Percentiles rank a stretch among this genome's conserved stretches.
These are phyloP conservation scores for Triplophysa bombifrons DNA, from an alignment of 2,797 vertebrate genomes.

Conservation along the genomic window DNA sequence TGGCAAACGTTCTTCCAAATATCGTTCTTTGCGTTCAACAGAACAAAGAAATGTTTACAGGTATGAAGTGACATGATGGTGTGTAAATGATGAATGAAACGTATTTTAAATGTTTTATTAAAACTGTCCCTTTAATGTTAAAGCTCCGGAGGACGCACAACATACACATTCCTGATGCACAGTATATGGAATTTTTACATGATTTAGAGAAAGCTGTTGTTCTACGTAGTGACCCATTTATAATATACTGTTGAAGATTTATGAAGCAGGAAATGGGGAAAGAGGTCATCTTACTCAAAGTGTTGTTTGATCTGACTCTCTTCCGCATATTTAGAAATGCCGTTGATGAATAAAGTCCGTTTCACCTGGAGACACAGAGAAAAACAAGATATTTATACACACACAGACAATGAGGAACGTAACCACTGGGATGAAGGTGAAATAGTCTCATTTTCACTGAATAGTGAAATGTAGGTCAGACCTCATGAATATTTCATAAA, in stretches of 20 bases:
- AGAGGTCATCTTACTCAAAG: conserved; percentile 86
- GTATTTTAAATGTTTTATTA: too few species aligned
- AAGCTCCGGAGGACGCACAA: too few species aligned
- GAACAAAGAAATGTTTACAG: too few species aligned
- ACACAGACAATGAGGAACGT: not conserved
- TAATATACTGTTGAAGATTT: not conserved
- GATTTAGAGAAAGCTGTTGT: not conserved
- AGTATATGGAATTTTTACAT: not conserved
- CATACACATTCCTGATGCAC: not conserved
- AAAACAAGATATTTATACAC: not conserved
- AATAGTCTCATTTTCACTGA: not conserved
- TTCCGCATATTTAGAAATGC: conserved; percentile 95
- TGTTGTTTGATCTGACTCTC: conserved; percentile 94
- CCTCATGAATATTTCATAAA: conserved; percentile 54
- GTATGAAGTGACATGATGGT: too few species aligned
- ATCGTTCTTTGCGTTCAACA: too few species aligned
- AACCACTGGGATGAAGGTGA: not conserved
- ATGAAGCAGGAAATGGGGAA: not conserved
- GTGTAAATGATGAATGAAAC: too few species aligned
- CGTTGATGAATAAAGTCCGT: conserved; percentile 93
- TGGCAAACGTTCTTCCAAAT: too few species aligned
- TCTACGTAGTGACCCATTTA: not conserved
- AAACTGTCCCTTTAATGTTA: too few species aligned
- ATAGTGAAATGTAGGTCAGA: conserved; percentile 47
- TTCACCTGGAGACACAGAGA: conserved; percentile 82